Percentiles rank a stretch among this genome's conserved stretches.
These are phyloP conservation scores for Carlito syrichta DNA, from an alignment of 2,113 vertebrate genomes.

Conservation along the genomic window DNA sequence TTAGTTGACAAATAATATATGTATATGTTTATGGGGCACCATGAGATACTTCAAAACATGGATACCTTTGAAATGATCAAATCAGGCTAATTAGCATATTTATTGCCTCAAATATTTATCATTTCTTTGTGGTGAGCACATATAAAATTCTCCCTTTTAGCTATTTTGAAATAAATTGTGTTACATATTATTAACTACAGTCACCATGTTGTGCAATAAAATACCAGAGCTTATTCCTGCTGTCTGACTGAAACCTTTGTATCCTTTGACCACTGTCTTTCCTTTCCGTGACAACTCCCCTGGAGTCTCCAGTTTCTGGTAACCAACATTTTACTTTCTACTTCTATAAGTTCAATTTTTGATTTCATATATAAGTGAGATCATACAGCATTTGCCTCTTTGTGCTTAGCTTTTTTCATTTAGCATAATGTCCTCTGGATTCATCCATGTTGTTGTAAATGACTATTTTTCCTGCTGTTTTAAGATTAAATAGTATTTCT, in stretches of 20 bases:
- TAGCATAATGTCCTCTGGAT: not conserved
- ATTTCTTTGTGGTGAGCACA: not conserved
- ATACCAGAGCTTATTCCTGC: not conserved
- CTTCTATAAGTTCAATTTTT: not conserved
- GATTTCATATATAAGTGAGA: not conserved
- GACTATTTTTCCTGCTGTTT: not conserved
- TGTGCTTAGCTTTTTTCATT: not conserved
- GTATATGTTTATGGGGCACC: not conserved
- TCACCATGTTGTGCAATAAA: not conserved
- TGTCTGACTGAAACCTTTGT: not conserved
- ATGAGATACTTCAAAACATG: not conserved
- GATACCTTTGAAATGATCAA: not conserved
- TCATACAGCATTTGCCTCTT: not conserved
- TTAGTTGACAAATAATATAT: not conserved
- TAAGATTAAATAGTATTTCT: not conserved
- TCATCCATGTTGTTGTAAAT: not conserved
- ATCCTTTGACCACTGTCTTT: no score
- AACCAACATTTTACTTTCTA: not conserved
- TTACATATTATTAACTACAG: not conserved
- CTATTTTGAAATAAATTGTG: not conserved
- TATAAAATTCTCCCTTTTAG: not conserved
- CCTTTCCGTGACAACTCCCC: fast-evolving
- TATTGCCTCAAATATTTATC: not conserved
- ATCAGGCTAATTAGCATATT: not conserved
- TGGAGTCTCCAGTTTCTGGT: no score